Evolutionary conservation across 2,797 vertebrate species (phyloP).

Genomic region (Periophthalmus magnuspinnatus): DNA sequence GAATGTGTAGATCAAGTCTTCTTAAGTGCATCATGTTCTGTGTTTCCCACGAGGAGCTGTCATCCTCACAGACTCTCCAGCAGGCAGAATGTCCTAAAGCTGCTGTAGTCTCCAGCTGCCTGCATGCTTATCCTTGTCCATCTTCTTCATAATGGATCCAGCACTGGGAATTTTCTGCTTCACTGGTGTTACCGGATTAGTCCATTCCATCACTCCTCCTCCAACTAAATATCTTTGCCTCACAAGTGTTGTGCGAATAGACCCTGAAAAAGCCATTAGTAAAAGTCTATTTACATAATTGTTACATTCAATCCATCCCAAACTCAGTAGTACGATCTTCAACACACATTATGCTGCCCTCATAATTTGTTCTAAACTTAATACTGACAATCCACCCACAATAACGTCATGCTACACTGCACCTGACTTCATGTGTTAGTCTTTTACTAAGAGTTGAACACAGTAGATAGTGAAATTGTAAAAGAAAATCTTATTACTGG

Average conservation of each 20-base stretch:
- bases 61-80: constrained; percentile 29
- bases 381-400: constrained; percentile 36
- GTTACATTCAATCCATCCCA: constrained; percentile 63
- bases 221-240: constrained; percentile 23
- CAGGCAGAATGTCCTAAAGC: constrained; percentile 33
- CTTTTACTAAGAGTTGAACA: constrained; percentile 48
- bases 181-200: constrained; percentile 33
- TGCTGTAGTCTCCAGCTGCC: constrained; percentile 31
- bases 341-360: constrained; percentile 16
- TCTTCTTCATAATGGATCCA: constrained; percentile 42
- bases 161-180: constrained; percentile 11
- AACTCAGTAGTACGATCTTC: constrained; percentile 30
- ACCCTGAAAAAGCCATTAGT: constrained; percentile 60
- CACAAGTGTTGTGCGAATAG: constrained; percentile 45
- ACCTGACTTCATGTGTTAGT: constrained; percentile 41
- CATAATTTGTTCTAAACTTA: constrained; percentile 23
- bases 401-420: constrained; percentile 38
- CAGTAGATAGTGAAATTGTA: constrained; percentile 32
- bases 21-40: constrained; percentile 56
- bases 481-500: background rate
- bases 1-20: constrained; percentile 41
- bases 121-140: constrained; percentile 33
- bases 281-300: constrained; percentile 53
- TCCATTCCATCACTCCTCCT: constrained; percentile 20
- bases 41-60: constrained; percentile 37